Evolutionary conservation across 2,888 invertebrate species (phyloP).

Genomic region (Campaea margaritaria): DNA sequence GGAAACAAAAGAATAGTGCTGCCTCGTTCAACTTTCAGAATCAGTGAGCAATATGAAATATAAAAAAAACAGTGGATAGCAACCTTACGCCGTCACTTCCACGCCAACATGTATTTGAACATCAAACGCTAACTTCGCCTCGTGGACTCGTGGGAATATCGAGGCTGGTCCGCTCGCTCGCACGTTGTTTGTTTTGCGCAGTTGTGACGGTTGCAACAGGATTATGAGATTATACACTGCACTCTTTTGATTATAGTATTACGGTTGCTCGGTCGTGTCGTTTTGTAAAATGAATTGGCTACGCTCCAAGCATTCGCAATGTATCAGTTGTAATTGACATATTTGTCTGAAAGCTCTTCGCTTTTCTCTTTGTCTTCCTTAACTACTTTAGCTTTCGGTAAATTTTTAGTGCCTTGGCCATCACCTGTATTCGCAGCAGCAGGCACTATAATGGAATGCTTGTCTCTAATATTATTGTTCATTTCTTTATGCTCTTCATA

Average conservation of each 20-base stretch:
- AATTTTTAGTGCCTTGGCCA: neutral
- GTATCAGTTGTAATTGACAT: slow-evolving; percentile 28
- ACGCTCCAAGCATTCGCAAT: slow-evolving; percentile 18
- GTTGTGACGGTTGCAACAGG: slow-evolving; percentile 53
- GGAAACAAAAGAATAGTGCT: no score
- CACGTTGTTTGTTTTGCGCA: slow-evolving; percentile 55
- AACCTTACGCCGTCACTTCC: slow-evolving; percentile 12
- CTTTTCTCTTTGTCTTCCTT: slow-evolving; percentile 15
- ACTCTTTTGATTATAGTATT: slow-evolving; percentile 53
- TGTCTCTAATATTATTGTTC: neutral
- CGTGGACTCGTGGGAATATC: slow-evolving; percentile 72
- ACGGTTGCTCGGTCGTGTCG: slow-evolving; percentile 32
- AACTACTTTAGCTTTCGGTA: slow-evolving; percentile 2
- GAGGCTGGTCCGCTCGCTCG: slow-evolving; percentile 62
- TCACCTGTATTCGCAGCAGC: no score
- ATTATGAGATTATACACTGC: slow-evolving; percentile 68
- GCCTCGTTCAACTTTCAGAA: no score
- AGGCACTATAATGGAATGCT: neutral
- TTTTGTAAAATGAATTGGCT: slow-evolving; percentile 36
- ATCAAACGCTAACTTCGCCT: slow-evolving; percentile 52
- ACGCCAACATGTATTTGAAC: slow-evolving; percentile 26
- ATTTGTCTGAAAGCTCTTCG: slow-evolving; percentile 27
- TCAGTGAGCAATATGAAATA: no score
- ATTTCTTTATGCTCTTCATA: slow-evolving; percentile 6
- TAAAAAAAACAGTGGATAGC: no score